Evolutionary conservation across 2,888 invertebrate species (phyloP).

Genomic region (Synanthedon myopaeformis): DNA sequence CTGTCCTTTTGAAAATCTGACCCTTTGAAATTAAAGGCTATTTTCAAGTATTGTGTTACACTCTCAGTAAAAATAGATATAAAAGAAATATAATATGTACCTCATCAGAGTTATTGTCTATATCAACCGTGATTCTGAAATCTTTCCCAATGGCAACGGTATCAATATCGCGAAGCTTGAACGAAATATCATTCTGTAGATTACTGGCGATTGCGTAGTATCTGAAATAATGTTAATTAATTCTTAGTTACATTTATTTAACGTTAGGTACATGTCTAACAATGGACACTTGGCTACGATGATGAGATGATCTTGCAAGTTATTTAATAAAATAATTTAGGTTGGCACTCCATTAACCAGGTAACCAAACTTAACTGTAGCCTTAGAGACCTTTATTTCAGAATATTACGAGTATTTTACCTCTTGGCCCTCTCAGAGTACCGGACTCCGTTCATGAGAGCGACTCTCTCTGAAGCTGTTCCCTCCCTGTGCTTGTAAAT

Average conservation of each 20-base stretch:
- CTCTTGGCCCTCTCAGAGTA: constrained; percentile 75
- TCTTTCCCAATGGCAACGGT: constrained; percentile 77
- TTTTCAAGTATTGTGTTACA: neutral
- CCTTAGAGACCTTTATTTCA: no score
- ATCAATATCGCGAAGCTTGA: constrained; percentile 75
- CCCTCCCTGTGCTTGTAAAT: constrained; percentile 82
- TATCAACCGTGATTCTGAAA: constrained; percentile 75
- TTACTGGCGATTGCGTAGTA: constrained; percentile 72
- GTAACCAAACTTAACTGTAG: no score
- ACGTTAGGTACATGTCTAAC: no score
- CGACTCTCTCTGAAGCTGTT: constrained; percentile 77
- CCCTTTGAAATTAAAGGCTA: neutral
- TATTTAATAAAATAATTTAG: no score
- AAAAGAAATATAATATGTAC: constrained; percentile 8
- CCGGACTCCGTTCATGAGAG: constrained; percentile 80
- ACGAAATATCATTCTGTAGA: constrained; percentile 72
- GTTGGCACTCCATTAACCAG: no score
- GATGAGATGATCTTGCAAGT: no score
- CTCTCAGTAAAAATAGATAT: neutral
- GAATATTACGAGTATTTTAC: constrained; percentile 19
- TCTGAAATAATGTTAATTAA: constrained; percentile 25
- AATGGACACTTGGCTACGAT: no score
- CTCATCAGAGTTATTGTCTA: constrained; percentile 71
- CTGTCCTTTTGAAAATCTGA: no score
- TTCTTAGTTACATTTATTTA: no score